Evolutionary conservation across 2,113 vertebrate species (phyloP).

Genomic region (Sinocyclocheilus grahami): DNA sequence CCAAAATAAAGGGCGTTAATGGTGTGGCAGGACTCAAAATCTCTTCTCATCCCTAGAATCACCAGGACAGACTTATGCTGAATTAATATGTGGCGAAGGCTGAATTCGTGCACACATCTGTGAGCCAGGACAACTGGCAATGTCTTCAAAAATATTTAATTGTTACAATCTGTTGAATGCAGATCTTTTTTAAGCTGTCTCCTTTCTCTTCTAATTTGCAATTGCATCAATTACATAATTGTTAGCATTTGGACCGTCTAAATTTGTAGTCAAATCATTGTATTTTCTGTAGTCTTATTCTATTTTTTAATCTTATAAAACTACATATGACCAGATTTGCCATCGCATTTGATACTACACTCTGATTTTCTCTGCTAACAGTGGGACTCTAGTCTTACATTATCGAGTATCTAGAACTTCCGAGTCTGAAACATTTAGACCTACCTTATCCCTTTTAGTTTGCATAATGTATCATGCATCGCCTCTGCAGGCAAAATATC

Average conservation of each 20-base stretch:
- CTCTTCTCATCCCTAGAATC: neutral
- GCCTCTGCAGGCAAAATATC: neutral
- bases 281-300: neutral
- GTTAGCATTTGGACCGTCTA: neutral
- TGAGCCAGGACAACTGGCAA: conserved; percentile 54
- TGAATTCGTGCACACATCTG: conserved; percentile 55
- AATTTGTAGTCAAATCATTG: neutral
- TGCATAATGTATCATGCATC: neutral
- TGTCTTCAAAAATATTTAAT: conserved; percentile 56
- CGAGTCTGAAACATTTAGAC: neutral
- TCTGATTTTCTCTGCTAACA: neutral
- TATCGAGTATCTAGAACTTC: neutral
- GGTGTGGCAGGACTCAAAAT: conserved; percentile 1
- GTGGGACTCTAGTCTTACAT: neutral
- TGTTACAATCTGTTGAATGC: conserved; percentile 61
- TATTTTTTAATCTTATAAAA: neutral
- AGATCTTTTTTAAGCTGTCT: neutral
- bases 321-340: neutral
- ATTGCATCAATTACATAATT: neutral
- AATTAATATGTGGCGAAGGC: conserved; percentile 5
- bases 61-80: neutral
- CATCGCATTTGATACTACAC: neutral
- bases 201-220: neutral
- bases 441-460: conserved; percentile 1
- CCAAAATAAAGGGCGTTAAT: conserved; percentile 54